A percentile compares a stretch with the other conserved stretches of the same genome.
These are phyloP conservation scores for Sebastes ruberrimus DNA, from an alignment of 2,797 vertebrate genomes.

Conservation along the genomic window DNA sequence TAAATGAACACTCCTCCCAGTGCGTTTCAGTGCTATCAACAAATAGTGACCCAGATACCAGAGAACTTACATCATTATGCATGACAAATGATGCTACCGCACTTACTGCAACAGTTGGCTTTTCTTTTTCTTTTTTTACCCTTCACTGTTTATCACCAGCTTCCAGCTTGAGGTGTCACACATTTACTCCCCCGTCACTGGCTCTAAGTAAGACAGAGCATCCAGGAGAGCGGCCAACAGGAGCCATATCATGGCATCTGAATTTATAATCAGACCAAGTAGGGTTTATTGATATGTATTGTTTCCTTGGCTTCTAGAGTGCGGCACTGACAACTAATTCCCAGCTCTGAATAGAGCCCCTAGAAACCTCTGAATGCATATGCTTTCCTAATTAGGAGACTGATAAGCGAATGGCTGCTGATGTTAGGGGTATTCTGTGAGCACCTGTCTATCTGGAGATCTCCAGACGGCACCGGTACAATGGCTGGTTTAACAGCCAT, in stretches of 20 bases:
- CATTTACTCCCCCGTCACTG: slow-evolving; percentile 59
- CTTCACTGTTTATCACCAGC: slow-evolving; percentile 69
- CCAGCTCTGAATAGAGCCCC: slow-evolving; percentile 21
- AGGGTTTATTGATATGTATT: slow-evolving; percentile 54
- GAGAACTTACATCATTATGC: slow-evolving; percentile 53
- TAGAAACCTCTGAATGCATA: slow-evolving; percentile 53
- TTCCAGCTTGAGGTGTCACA: slow-evolving; percentile 69
- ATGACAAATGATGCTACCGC: slow-evolving; percentile 61
- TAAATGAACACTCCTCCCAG: background rate
- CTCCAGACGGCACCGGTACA: slow-evolving; percentile 69
- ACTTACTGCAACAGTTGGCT: slow-evolving; percentile 49
- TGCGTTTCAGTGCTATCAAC: background rate
- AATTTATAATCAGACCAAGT: slow-evolving; percentile 47
- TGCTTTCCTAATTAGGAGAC: slow-evolving; percentile 73
- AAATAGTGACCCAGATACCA: slow-evolving; percentile 43
- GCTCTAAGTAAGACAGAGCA: slow-evolving; percentile 67
- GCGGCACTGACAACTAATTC: slow-evolving; percentile 37
- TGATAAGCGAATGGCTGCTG: slow-evolving; percentile 63
- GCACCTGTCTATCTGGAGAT: slow-evolving; percentile 71
- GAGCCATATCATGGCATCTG: slow-evolving; percentile 44
- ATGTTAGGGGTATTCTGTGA: slow-evolving; percentile 56
- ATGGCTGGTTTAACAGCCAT: slow-evolving; percentile 73
- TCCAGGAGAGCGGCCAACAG: slow-evolving; percentile 22
- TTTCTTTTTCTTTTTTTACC: background rate
- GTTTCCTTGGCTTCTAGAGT: slow-evolving; percentile 24